Evolutionary conservation across 2,888 invertebrate species (phyloP), one percentile per base, ranked within the genome.

Genomic region (Acronicta psi): DNA sequence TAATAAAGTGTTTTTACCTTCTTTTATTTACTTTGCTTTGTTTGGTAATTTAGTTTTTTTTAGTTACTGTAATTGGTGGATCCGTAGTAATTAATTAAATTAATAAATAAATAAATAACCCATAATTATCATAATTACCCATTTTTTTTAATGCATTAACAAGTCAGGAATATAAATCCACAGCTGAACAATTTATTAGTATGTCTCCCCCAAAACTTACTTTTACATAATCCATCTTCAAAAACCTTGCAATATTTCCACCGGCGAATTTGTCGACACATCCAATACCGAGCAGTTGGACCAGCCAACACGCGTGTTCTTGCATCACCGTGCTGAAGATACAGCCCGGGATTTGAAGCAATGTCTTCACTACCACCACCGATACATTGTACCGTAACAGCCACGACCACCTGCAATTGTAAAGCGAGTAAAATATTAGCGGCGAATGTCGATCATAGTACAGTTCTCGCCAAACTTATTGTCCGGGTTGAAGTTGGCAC

Each of bases 331-430:
- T 80, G 65, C 96, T 95, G 77, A 97, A 98, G 43, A 99, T 96
- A 85, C 99, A 99, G 11, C 99, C 99, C 4, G 98, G 95, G 75
- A 99, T 96, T 95, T 99, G 98, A 34, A 99, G 95, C 49, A 97
- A 86, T 8, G 98, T 96, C 94, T 99, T 99, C 53, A 97, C 94
- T 17, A 97, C 95, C 65, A 99, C 98, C 17, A 99, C 99, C 23
- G 96, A 88, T 37, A 99, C 97, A 86, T 98, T 99, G 94, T 99
- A 99, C 1, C 96, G 96, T 25, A 99, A 90, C 14, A 99, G 90
- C 87, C 96, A 95, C 62, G 98, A 98, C 99, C 99, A 99, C 93
- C 97, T 96, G 72, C 18, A 17, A 14, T 40, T 11, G 25, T 18
- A 44, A 51, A 37, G 14, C 14, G 9, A 5, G 13, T 13, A 43